These are phyloP conservation scores for Drosophila arizonae DNA, from an alignment of 1,140 invertebrate species.

Conservation along the genomic window DNA sequence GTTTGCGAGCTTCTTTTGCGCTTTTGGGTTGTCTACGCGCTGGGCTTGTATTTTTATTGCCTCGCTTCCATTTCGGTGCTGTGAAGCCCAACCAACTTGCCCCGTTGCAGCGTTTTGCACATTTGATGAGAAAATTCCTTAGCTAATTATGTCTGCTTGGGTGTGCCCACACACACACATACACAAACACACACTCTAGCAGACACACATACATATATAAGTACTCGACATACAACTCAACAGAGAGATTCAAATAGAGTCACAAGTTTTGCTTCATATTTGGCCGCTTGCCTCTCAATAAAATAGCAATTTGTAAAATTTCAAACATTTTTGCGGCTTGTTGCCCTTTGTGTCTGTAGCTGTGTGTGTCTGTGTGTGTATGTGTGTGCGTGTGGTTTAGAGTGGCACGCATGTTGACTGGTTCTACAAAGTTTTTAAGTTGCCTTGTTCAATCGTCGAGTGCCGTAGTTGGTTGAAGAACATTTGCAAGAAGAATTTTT, in stretches of 20 bases:
- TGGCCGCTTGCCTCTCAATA: slow-evolving; percentile 55
- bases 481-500: slow-evolving; percentile 13
- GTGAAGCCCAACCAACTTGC: slow-evolving; percentile 10
- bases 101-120: slow-evolving; percentile 54
- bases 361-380: slow-evolving; percentile 13
- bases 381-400: slow-evolving; percentile 27
- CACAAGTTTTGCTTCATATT: slow-evolving; percentile 61
- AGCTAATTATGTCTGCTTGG: slow-evolving; percentile 73
- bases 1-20: slow-evolving; percentile 33
- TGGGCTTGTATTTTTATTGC: slow-evolving; percentile 59
- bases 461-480: slow-evolving; percentile 31
- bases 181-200: slow-evolving; percentile 26
- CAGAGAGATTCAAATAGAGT: slow-evolving; percentile 50
- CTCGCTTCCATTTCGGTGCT: slow-evolving; percentile 28
- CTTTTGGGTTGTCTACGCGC: slow-evolving; percentile 45
- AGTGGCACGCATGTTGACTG: slow-evolving; percentile 45
- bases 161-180: slow-evolving; percentile 51
- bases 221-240: background rate
- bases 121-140: slow-evolving; percentile 77
- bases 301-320: slow-evolving; percentile 72
- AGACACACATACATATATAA: slow-evolving; percentile 13
- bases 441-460: slow-evolving; percentile 46
- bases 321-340: slow-evolving; percentile 66
- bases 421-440: slow-evolving; percentile 50
- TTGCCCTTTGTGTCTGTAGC: slow-evolving; percentile 50